These are phyloP conservation scores for Leucozona laternaria DNA, from an alignment of 2,888 invertebrate species.

Conservation along the genomic window DNA sequence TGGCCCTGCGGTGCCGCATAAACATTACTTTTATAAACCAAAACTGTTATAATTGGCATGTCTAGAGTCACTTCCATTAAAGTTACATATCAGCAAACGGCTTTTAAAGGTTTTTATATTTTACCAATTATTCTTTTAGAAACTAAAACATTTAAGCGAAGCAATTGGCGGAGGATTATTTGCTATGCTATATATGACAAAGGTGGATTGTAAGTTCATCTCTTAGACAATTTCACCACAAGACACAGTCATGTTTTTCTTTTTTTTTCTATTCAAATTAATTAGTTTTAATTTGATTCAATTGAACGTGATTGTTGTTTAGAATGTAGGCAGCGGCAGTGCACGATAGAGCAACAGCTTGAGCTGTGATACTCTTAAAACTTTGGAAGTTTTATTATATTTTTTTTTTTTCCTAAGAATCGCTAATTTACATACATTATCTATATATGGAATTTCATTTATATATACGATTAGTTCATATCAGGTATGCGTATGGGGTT, in stretches of 20 bases:
- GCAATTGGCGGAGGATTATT: conserved; percentile 9
- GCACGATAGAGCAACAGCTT: background rate
- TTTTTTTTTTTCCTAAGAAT: conserved; percentile 48
- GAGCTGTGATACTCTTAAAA: conserved; percentile 4
- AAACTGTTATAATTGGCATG: no score
- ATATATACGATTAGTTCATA: background rate
- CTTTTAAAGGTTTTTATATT: no score
- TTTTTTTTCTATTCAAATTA: conserved; percentile 64
- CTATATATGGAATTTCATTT: background rate
- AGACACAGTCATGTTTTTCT: background rate
- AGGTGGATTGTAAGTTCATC: conserved; percentile 14
- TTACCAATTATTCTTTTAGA: no score
- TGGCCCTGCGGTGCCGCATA: no score
- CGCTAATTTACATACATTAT: background rate
- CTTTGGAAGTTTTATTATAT: conserved; percentile 40
- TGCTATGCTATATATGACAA: background rate
- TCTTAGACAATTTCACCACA: conserved; percentile 22
- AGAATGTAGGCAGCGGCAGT: conserved; percentile 60
- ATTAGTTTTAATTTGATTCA: conserved; percentile 73
- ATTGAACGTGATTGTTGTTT: conserved; percentile 67
- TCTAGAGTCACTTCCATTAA: no score
- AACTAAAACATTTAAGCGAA: background rate
- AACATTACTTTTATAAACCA: no score
- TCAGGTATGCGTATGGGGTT: background rate
- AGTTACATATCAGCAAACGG: no score